Evolutionary conservation across 1,140 invertebrate genomes (phyloP).

Genomic region (Doryteuthis pealeii): DNA sequence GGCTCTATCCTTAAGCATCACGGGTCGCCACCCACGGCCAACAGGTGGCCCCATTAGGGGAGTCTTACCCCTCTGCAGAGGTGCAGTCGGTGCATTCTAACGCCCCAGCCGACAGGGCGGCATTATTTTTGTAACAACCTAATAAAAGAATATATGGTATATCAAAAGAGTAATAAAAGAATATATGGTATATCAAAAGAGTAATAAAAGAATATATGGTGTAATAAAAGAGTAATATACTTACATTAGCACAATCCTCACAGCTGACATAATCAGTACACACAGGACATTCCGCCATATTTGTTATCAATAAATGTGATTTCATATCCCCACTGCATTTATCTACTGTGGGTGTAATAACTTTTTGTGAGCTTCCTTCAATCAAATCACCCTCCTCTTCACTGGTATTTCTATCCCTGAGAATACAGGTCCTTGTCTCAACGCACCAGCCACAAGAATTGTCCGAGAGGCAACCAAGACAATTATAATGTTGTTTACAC

Average conservation of each 20-base stretch:
- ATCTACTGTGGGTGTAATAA: neutral
- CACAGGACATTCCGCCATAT: slow-evolving; percentile 78
- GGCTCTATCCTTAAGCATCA: no score
- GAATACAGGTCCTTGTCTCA: slow-evolving; percentile 25
- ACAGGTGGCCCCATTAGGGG: no score
- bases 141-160: no score
- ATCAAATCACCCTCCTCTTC: neutral
- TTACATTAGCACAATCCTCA: slow-evolving; percentile 42
- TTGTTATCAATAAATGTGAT: slow-evolving; percentile 44
- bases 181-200: neutral
- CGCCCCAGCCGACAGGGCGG: no score
- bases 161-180: neutral
- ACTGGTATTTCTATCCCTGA: slow-evolving; percentile 7
- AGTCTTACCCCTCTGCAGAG: no score
- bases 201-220: neutral
- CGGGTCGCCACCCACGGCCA: no score
- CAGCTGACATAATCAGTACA: slow-evolving; percentile 71
- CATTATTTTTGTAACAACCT: no score
- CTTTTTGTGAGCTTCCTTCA: no score
- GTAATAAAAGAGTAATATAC: neutral
- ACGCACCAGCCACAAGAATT: slow-evolving; percentile 86
- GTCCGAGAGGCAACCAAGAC: slow-evolving; percentile 84
- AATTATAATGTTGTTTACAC: slow-evolving; percentile 80
- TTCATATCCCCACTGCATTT: slow-evolving; percentile 22
- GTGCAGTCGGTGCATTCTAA: no score